A percentile compares a stretch with the other conserved stretches of the same genome.
phyloP scores from a whole-genome alignment of 2,888 invertebrate genomes.

The Epicampocera succincta region DNA sequence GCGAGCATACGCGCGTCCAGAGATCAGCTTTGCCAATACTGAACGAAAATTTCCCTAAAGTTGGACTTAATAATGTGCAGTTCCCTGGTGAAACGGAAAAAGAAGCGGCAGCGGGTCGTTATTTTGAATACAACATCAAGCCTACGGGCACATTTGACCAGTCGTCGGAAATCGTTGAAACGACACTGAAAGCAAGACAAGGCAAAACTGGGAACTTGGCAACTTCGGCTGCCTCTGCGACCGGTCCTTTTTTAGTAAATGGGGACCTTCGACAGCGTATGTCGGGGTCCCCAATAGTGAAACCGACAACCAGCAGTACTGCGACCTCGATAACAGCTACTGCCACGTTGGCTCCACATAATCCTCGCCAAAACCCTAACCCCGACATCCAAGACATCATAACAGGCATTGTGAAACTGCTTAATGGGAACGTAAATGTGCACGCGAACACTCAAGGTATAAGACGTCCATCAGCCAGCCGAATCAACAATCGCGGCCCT shows the following conservation, averaged over 20 bases:
- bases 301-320: constrained; percentile 76
- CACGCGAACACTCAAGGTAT: constrained; percentile 88
- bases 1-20: constrained; percentile 82
- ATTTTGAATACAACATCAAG: constrained; percentile 80
- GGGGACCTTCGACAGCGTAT: constrained; percentile 81
- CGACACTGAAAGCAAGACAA: constrained; percentile 76
- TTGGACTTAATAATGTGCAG: constrained; percentile 77
- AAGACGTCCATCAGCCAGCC: constrained; percentile 87
- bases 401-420: constrained; percentile 92
- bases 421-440: constrained; percentile 94
- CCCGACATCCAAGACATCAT: constrained; percentile 95
- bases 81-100: constrained; percentile 73
- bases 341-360: constrained; percentile 76
- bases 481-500: constrained; percentile 95
- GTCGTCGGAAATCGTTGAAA: constrained; percentile 71
- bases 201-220: constrained; percentile 72
- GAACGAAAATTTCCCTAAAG: constrained; percentile 83
- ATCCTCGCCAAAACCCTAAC: constrained; percentile 84
- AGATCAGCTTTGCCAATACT: constrained; percentile 84
- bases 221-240: constrained; percentile 58
- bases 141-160: constrained; percentile 78
- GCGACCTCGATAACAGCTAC: constrained; percentile 78
- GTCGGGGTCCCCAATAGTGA: constrained; percentile 81
- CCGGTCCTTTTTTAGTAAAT: constrained; percentile 81
- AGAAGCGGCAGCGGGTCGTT: constrained; percentile 77